Percentiles rank a stretch among this genome's conserved stretches.
Conservation (phyloP, 92 coral and sea anemone species). For the Phymanthus crucifer region DNA sequence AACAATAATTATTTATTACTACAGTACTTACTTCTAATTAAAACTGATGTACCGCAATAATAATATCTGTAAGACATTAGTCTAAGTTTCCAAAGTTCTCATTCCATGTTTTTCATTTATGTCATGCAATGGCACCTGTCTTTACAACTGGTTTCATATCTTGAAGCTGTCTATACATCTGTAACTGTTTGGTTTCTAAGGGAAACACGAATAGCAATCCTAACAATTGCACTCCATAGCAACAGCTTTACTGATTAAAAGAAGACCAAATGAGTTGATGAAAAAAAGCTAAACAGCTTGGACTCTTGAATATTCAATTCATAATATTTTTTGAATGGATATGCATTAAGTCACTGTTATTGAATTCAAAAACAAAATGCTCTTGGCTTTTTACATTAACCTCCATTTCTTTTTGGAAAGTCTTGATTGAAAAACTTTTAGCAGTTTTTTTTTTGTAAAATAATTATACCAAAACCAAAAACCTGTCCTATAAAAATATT, state of each 20-base stretch:
- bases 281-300: neutral
- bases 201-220: neutral
- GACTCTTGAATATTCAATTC: constrained; percentile 1
- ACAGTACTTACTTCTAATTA: neutral
- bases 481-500: neutral
- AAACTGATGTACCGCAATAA: neutral
- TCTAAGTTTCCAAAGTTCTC: neutral
- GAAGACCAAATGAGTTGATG: neutral
- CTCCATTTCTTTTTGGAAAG: neutral
- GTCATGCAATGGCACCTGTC: constrained; percentile 3
- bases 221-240: neutral
- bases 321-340: neutral
- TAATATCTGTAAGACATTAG: neutral
- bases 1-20: neutral
- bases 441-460: neutral
- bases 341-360: neutral
- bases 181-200: constrained; percentile 1
- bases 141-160: neutral
- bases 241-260: constrained; percentile 14
- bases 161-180: neutral
- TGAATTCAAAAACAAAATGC: neutral
- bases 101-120: neutral
- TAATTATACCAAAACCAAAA: neutral
- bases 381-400: neutral
- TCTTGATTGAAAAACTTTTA: neutral